Percentiles rank a stretch among this genome's conserved stretches.
Conservation (phyloP, 1,140 invertebrate genomes). For the Sitophilus oryzae region DNA sequence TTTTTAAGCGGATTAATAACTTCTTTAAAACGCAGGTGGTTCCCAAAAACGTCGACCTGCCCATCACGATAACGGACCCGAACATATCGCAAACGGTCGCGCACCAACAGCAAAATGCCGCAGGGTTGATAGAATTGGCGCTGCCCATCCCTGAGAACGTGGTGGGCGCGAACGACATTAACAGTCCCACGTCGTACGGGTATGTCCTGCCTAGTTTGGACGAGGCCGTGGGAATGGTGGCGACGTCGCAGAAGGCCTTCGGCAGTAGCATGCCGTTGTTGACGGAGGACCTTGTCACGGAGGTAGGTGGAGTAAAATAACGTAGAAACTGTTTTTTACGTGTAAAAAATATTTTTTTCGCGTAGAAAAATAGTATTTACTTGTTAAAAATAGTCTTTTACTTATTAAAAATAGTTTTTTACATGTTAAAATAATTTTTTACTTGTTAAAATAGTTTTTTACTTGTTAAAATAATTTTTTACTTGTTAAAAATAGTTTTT, state of each 20-base stretch:
- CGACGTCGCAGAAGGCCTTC: constrained; percentile 34
- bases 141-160: constrained; percentile 63
- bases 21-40: constrained; percentile 13
- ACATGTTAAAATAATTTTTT: too few relatives aligned
- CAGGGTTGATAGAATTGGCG: constrained; percentile 50
- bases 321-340: too few relatives aligned
- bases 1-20: not conserved
- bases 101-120: constrained; percentile 43
- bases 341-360: too few relatives aligned
- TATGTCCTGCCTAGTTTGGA: constrained; percentile 39
- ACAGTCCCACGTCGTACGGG: constrained; percentile 34
- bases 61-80: constrained; percentile 51
- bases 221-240: constrained; percentile 33
- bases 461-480: too few relatives aligned
- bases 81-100: constrained; percentile 52
- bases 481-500: too few relatives aligned
- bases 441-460: too few relatives aligned
- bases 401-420: too few relatives aligned
- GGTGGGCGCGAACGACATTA: constrained; percentile 39
- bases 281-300: constrained; percentile 32
- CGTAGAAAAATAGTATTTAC: too few relatives aligned
- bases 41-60: constrained; percentile 48
- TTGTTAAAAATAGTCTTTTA: too few relatives aligned
- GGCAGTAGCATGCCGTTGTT: constrained; percentile 38
- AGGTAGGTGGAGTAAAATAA: too few relatives aligned